phyloP scores from a whole-genome alignment of 1,140 invertebrate species.

The Saxidomus purpurata region DNA sequence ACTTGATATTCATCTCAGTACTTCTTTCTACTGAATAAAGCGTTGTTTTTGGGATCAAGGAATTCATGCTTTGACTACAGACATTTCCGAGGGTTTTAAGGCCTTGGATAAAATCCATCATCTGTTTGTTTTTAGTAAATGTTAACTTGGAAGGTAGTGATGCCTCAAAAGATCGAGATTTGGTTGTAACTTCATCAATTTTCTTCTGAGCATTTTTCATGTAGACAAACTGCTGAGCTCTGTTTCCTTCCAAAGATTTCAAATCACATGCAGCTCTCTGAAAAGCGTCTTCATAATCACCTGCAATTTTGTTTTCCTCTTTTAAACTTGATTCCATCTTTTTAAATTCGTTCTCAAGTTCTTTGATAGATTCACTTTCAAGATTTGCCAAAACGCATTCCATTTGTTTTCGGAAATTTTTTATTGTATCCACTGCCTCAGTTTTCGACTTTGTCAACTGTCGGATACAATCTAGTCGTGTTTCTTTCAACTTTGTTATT shows the following conservation, averaged over 20 bases:
- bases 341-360: neutral
- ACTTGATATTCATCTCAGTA: neutral
- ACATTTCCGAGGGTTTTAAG: neutral
- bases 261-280: neutral
- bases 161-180: neutral
- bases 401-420: too few relatives aligned
- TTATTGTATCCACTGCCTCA: neutral
- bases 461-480: neutral
- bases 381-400: neutral
- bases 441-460: neutral
- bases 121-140: neutral
- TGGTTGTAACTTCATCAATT: neutral
- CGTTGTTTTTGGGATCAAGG: neutral
- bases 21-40: neutral
- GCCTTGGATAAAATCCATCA: neutral
- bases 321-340: neutral
- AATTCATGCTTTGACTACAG: neutral
- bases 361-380: neutral
- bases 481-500: neutral
- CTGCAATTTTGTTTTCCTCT: neutral
- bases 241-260: neutral
- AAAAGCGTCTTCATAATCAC: neutral
- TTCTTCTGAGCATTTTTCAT: slow-evolving; percentile 8
- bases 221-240: slow-evolving; percentile 1
- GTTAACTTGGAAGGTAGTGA: neutral